phyloP scores from a whole-genome alignment of 2,888 invertebrate genomes.

The Polymixis flavicincta region DNA sequence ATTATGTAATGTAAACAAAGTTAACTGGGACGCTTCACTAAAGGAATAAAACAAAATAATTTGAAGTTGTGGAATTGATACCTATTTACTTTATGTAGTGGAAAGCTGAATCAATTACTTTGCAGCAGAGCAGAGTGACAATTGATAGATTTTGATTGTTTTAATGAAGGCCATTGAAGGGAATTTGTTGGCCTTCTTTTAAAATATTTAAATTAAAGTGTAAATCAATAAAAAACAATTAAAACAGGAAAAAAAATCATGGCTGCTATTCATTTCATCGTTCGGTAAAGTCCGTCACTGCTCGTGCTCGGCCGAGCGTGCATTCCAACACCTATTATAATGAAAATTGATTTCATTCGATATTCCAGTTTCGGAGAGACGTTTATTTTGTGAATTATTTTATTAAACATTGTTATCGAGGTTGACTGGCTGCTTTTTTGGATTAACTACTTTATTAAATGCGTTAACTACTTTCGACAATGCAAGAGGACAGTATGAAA shows the following conservation, averaged over 20 bases:
- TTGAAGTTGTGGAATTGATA: neutral
- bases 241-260: constrained; percentile 31
- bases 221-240: constrained; percentile 21
- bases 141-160: neutral
- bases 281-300: constrained; percentile 55
- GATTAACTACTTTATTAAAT: constrained; percentile 18
- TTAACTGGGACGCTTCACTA: no score
- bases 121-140: no score
- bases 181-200: neutral
- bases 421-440: constrained; percentile 11
- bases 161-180: neutral
- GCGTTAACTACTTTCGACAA: neutral
- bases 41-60: no score
- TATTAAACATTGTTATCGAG: constrained; percentile 35
- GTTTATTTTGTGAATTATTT: constrained; percentile 58
- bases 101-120: constrained; percentile 1
- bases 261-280: constrained; percentile 42
- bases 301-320: constrained; percentile 54
- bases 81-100: constrained; percentile 3
- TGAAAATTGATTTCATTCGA: constrained; percentile 63
- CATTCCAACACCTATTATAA: constrained; percentile 62
- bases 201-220: neutral
- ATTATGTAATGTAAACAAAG: neutral
- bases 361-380: constrained; percentile 51
- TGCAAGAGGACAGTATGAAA: neutral